Percentiles rank a stretch among this genome's conserved stretches.
Evolutionary conservation across 2,113 vertebrate genomes (phyloP).

Genomic region (Tursiops truncatus): DNA sequence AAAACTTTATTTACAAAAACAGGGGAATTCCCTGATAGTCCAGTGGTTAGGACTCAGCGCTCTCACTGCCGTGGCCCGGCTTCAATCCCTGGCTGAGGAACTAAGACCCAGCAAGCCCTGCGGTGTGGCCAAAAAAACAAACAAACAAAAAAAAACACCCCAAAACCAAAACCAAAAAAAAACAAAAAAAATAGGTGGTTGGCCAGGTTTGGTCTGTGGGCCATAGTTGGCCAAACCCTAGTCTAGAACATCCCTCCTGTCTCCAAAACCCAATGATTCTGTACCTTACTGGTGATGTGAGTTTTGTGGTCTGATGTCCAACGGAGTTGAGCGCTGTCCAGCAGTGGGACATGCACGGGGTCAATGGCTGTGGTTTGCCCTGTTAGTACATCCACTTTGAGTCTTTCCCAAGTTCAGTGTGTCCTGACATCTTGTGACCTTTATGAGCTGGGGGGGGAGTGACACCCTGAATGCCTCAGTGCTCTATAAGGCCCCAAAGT

Average conservation of each 20-base stretch:
- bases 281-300: too few relatives aligned
- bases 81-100: neutral
- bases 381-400: neutral
- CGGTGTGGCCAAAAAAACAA: neutral
- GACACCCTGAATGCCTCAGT: neutral
- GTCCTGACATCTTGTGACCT: neutral
- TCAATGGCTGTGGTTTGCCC: neutral
- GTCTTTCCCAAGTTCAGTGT: neutral
- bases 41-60: neutral
- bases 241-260: neutral
- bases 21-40: neutral
- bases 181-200: neutral
- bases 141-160: neutral
- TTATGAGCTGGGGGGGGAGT: neutral
- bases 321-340: rapidly evolving
- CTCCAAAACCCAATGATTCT: neutral
- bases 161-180: neutral
- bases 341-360: rapidly evolving
- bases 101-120: neutral
- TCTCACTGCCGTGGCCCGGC: neutral
- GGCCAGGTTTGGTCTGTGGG: neutral
- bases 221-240: neutral
- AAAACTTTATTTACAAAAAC: neutral
- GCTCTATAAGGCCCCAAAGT: neutral
- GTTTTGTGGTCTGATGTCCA: neutral